Evolutionary conservation across 2,888 invertebrate species (phyloP).

Genomic region (Eilema depressum): DNA sequence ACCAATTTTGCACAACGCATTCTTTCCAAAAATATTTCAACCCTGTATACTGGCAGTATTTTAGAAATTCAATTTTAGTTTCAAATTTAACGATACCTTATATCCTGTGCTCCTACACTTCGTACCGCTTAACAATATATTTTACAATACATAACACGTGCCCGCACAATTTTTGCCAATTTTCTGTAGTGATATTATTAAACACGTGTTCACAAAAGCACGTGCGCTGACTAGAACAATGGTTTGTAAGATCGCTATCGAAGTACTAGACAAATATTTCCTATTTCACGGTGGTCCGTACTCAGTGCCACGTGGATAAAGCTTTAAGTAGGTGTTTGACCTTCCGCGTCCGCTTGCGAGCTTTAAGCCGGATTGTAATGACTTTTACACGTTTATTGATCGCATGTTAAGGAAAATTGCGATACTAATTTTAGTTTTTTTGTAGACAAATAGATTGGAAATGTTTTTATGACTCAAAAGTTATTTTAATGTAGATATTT

Average conservation of each 20-base stretch:
- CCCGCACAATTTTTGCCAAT: slow-evolving; percentile 30
- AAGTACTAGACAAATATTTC: slow-evolving; percentile 42
- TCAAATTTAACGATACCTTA: background rate
- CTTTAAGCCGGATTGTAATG: slow-evolving; percentile 18
- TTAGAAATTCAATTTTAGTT: background rate
- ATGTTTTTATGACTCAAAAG: background rate
- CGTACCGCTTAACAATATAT: slow-evolving; percentile 9
- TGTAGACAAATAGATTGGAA: slow-evolving; percentile 9
- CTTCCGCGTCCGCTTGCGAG: slow-evolving; percentile 31
- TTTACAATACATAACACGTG: slow-evolving; percentile 13
- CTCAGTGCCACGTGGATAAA: slow-evolving; percentile 47
- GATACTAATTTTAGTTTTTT: slow-evolving; percentile 3
- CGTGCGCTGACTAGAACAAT: slow-evolving; percentile 49
- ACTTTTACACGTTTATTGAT: slow-evolving; percentile 23
- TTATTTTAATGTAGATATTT: background rate
- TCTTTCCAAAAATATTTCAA: background rate
- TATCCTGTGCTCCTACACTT: slow-evolving; percentile 6
- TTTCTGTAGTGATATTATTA: slow-evolving; percentile 27
- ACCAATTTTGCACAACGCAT: background rate
- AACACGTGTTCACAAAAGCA: slow-evolving; percentile 50
- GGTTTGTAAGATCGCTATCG: slow-evolving; percentile 42
- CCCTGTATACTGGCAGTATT: background rate
- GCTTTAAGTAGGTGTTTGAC: slow-evolving; percentile 51
- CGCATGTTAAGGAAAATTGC: slow-evolving; percentile 26
- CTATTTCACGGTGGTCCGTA: slow-evolving; percentile 51